phyloP scores from a whole-genome alignment of 1,140 invertebrate genomes.

The Apocrypta bakeri region DNA sequence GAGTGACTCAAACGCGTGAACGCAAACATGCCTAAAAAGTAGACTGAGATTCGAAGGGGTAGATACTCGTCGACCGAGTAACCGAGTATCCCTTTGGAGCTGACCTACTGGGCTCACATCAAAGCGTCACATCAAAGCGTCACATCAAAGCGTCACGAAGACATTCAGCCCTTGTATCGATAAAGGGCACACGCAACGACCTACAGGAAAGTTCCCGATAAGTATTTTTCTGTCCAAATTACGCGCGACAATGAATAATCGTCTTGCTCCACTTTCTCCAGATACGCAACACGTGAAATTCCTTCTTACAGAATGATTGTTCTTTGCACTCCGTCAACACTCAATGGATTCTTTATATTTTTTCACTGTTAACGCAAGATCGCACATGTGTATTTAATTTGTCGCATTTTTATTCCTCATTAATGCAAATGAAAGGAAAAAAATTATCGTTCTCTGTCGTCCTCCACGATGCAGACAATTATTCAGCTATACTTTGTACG shows the following conservation, averaged over 20 bases:
- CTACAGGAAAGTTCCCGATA: not conserved
- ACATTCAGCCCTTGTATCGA: not conserved
- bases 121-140: not conserved
- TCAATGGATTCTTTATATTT: too few species aligned
- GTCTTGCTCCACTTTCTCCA: conserved; percentile 3
- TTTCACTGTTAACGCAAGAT: too few species aligned
- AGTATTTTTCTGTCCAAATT: not conserved
- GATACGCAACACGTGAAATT: not conserved
- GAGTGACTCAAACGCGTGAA: too few species aligned
- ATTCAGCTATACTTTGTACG: too few species aligned
- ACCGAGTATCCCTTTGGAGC: conserved; percentile 59
- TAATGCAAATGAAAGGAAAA: too few species aligned
- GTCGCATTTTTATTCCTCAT: too few species aligned
- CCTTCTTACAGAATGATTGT: too few species aligned
- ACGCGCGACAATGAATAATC: not conserved
- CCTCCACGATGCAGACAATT: too few species aligned
- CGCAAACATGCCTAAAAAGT: not conserved
- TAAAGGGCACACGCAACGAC: conserved; percentile 32
- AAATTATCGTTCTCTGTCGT: too few species aligned
- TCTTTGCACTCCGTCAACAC: not conserved
- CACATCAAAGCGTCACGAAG: not conserved
- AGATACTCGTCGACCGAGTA: conserved; percentile 61
- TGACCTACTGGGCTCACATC: conserved; percentile 51
- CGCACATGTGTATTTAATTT: not conserved
- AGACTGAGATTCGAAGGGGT: conserved; percentile 36